Percentiles rank a stretch among this genome's conserved stretches.
Evolutionary conservation across 1,140 invertebrate species (phyloP).

Genomic region (Eumaeus atala): DNA sequence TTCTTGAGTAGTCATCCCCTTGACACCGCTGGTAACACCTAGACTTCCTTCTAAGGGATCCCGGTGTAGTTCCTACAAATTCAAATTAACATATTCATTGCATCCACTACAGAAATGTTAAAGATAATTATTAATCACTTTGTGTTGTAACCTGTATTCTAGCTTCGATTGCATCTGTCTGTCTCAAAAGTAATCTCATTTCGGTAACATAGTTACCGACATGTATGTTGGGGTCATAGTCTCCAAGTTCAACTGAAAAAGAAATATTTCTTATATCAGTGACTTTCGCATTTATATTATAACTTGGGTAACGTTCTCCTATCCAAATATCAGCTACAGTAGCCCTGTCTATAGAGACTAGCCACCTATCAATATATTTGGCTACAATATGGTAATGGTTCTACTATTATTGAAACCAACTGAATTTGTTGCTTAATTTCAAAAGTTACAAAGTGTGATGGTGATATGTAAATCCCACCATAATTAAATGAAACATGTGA

Average conservation of each 20-base stretch:
- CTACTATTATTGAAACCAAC: too few relatives aligned
- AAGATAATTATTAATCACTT: too few relatives aligned
- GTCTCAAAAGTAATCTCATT: conserved; percentile 92
- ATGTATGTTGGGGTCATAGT: conserved; percentile 93
- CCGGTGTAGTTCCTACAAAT: conserved; percentile 84
- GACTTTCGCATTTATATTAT: too few relatives aligned
- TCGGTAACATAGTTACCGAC: conserved; percentile 92
- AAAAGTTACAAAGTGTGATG: too few relatives aligned
- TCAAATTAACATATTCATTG: background rate
- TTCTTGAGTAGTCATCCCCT: conserved; percentile 81
- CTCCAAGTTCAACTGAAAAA: conserved; percentile 91
- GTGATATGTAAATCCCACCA: too few relatives aligned
- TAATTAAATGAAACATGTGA: too few relatives aligned
- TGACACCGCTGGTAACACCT: conserved; percentile 71
- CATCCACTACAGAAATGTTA: background rate
- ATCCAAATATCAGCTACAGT: too few relatives aligned
- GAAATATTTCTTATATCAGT: background rate
- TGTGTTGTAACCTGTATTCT: conserved; percentile 60
- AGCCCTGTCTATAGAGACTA: too few relatives aligned
- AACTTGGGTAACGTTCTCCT: too few relatives aligned
- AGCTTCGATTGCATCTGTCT: conserved; percentile 91
- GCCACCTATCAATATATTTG: too few relatives aligned
- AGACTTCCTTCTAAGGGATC: conserved; percentile 72
- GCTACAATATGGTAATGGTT: too few relatives aligned
- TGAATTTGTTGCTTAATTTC: too few relatives aligned